Evolutionary conservation across 2,888 invertebrate genomes (phyloP).

Genomic region (Ophion ellenae): DNA sequence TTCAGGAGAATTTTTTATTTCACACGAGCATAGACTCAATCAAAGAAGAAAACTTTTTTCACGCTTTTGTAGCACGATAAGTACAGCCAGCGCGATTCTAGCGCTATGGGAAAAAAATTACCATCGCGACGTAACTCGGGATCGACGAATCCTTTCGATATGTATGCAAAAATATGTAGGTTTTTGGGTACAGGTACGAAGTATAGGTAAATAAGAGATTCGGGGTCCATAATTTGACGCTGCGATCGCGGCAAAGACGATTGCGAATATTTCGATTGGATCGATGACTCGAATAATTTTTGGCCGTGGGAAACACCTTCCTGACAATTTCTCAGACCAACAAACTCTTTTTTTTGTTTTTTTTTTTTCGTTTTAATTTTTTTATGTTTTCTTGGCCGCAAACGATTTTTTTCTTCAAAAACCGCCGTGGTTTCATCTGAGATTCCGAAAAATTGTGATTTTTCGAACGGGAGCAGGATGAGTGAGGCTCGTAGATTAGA

Average conservation of each 20-base stretch:
- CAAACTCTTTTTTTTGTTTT: not conserved
- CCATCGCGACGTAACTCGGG: no score
- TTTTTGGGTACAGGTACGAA: slow-evolving; percentile 38
- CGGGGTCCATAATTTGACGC: slow-evolving; percentile 29
- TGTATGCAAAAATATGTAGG: slow-evolving; percentile 64
- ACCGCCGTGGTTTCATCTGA: not conserved
- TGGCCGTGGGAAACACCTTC: slow-evolving; percentile 55
- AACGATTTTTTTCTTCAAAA: not conserved
- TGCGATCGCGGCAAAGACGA: slow-evolving; percentile 22
- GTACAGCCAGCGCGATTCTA: no score
- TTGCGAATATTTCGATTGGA: slow-evolving; percentile 49
- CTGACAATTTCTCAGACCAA: slow-evolving; percentile 49
- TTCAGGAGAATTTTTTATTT: no score
- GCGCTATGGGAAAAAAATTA: slow-evolving; percentile 37
- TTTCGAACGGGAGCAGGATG: not conserved
- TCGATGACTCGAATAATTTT: slow-evolving; percentile 47
- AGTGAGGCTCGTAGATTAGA: slow-evolving; percentile 44
- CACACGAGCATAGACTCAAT: no score
- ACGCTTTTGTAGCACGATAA: no score
- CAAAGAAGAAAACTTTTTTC: no score
- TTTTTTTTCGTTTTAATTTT: not conserved
- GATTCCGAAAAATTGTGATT: slow-evolving; percentile 15
- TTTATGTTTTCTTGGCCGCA: not conserved
- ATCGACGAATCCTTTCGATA: slow-evolving; percentile 15
- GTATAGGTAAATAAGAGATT: slow-evolving; percentile 2